Evolutionary conservation across 2,113 vertebrate genomes (phyloP).

Genomic region (Apodemus speciosus): DNA sequence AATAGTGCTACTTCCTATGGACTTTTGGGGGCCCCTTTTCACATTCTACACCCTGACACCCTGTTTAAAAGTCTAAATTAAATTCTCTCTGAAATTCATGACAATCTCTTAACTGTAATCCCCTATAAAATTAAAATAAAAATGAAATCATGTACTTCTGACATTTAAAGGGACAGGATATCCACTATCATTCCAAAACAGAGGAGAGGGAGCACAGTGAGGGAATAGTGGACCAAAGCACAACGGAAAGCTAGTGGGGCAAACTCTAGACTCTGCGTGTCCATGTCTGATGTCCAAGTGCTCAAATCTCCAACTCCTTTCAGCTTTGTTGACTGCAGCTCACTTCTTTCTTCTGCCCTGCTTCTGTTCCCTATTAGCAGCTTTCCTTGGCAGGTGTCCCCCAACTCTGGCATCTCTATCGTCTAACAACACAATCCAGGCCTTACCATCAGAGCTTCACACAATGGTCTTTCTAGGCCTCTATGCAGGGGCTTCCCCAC

Average conservation of each 20-base stretch:
- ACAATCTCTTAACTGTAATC: not conserved
- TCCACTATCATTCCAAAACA: not conserved
- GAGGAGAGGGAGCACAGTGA: no score
- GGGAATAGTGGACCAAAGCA: no score
- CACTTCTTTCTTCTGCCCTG: not conserved
- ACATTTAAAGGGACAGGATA: not conserved
- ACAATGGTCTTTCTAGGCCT: not conserved
- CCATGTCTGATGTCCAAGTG: not conserved
- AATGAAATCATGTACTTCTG: not conserved
- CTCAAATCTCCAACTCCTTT: not conserved
- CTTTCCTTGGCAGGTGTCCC: not conserved
- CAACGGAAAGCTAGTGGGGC: no score
- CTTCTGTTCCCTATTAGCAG: not conserved
- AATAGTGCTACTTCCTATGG: not conserved
- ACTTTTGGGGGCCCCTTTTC: not conserved
- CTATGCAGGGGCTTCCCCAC: not conserved
- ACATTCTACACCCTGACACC: not conserved
- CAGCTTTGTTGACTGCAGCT: not conserved
- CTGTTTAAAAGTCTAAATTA: not conserved
- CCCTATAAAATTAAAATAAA: not conserved
- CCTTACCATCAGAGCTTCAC: not conserved
- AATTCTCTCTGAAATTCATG: not conserved
- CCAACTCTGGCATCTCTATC: not conserved
- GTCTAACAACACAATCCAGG: not conserved
- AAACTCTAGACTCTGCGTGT: not conserved